Base-by-base conservation (phyloP, 1,140 invertebrate genomes). In the Lordiphosa stackelbergi region DNA sequence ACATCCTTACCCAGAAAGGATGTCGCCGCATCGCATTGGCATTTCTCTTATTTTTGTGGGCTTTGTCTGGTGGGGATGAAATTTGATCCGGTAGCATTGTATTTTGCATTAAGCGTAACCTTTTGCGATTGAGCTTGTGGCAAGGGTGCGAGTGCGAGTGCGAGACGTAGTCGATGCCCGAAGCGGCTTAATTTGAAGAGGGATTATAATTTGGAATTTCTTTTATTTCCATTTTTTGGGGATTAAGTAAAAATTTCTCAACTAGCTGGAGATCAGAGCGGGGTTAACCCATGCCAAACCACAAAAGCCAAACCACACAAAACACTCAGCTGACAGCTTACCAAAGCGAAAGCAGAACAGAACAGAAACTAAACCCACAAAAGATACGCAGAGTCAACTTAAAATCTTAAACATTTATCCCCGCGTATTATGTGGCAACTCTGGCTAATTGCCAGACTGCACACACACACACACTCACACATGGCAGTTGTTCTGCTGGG, bases 371-470 rank as follows among this genome's bases (percentile, higher is more conserved):
- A 65, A 60, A 69, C 54, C 36, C 45, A 40, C 57, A 53, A 49
- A 56, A 63, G 63, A 63, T 38, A 28, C 38, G 5, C 51, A 10
- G 31, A 58, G 59, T 47, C 70, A 84, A 85, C 81, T 85, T 81
- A 79, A 85, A 81, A 85, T 85, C 81, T 85, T 73, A 77, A 81
- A 81, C 83, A 85, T 85, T 85, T 85, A 85, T 83, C 83, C 73
- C 73, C 75, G 77, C 72, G 83, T 84, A 85, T 85, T 85, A 84
- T 78, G 83, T 85, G 81, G 77, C 83, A 85, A 85, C 83, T 75
- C 73, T 63, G 73, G 83, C 83, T 85, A 85, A 85, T 85, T 85
- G 83, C 83, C 66, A 53, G 46, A 60, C 42, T 22, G 59, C 6
- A 64, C 35, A 54, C 45, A 58, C 34, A 36, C 31, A 37, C 12